Evolutionary conservation across 2,113 vertebrate genomes (phyloP).

Genomic region (Tragelaphus buxtoni): DNA sequence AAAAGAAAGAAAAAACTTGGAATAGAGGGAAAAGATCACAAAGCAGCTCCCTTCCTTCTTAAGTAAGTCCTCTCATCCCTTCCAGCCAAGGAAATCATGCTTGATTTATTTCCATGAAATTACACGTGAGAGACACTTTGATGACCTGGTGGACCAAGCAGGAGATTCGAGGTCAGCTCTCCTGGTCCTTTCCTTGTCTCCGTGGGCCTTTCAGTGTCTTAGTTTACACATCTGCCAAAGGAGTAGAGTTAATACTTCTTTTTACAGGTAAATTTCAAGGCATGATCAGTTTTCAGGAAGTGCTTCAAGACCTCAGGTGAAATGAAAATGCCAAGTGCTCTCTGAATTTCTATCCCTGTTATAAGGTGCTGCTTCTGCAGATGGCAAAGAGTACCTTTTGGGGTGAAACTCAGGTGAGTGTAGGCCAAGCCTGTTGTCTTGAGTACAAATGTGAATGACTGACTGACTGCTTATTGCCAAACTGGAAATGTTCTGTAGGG

Average conservation of each 20-base stretch:
- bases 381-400: conserved; percentile 38
- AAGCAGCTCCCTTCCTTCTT: conserved; percentile 36
- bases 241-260: conserved; percentile 48
- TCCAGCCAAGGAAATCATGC: conserved; percentile 3
- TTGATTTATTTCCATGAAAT: conserved; percentile 49
- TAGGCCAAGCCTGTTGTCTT: conserved; percentile 79
- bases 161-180: background rate
- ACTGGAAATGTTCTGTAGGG: conserved; percentile 96
- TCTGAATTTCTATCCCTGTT: conserved; percentile 21
- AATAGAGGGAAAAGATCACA: background rate
- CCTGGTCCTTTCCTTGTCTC: conserved; percentile 16
- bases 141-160: background rate
- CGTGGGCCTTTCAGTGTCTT: conserved; percentile 34
- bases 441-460: conserved; percentile 85
- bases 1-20: conserved; percentile 19
- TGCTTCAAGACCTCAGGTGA: conserved; percentile 55
- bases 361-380: background rate
- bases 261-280: conserved; percentile 68
- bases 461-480: conserved; percentile 89
- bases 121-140: background rate
- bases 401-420: conserved; percentile 37
- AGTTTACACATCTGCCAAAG: conserved; percentile 73
- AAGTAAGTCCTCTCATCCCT: background rate
- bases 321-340: conserved; percentile 5
- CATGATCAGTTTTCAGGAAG: conserved; percentile 71